phyloP scores from a whole-genome alignment of 2,888 invertebrate genomes.

The Ectemnius cavifrons region DNA sequence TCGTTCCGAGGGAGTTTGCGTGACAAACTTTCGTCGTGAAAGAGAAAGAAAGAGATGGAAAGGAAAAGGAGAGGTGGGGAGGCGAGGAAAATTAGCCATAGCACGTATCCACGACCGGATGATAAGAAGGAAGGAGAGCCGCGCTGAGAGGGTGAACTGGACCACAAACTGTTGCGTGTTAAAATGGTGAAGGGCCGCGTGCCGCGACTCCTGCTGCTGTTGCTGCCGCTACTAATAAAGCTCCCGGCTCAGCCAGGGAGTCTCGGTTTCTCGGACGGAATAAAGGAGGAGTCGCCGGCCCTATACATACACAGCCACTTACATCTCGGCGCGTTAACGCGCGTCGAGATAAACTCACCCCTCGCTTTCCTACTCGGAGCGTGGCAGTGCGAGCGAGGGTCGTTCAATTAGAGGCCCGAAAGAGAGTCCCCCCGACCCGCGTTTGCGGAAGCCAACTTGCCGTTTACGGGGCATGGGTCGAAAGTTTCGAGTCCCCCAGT shows the following conservation, averaged over 20 bases:
- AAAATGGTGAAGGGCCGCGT: constrained; percentile 64
- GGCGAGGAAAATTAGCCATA: constrained; percentile 45
- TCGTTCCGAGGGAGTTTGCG: background rate
- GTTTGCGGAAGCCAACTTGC: constrained; percentile 33
- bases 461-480: constrained; percentile 50
- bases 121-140: background rate
- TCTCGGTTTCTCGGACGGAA: constrained; percentile 42
- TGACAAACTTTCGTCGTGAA: background rate
- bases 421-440: constrained; percentile 21
- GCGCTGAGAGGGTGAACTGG: constrained; percentile 25
- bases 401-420: constrained; percentile 61
- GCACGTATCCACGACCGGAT: background rate
- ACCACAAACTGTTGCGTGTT: constrained; percentile 75
- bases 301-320: constrained; percentile 56
- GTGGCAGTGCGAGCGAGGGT: constrained; percentile 55
- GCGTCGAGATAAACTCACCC: constrained; percentile 64
- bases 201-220: constrained; percentile 37
- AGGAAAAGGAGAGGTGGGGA: background rate
- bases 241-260: constrained; percentile 52
- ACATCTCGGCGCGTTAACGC: constrained; percentile 63
- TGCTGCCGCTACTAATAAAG: constrained; percentile 7
- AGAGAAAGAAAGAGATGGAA: too few relatives aligned
- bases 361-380: constrained; percentile 42
- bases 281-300: constrained; percentile 62
- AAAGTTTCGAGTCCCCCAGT: constrained; percentile 37